A percentile compares a stretch with the other conserved stretches of the same genome.
Evolutionary conservation across 2,888 invertebrate species (phyloP).

Genomic region (Ochlodes sylvanus): DNA sequence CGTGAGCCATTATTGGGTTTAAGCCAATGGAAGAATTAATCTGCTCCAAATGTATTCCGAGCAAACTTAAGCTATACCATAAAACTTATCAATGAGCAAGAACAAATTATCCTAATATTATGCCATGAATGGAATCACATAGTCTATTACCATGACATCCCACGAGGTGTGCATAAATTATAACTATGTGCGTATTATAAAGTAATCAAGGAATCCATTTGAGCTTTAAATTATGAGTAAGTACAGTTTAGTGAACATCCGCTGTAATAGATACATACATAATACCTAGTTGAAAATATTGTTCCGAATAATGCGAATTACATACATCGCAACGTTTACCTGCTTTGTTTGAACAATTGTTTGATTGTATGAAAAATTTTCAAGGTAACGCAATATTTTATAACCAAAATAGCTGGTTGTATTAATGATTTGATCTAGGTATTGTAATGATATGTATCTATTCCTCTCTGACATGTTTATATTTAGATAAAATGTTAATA

Average conservation of each 20-base stretch:
- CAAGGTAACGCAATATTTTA: background rate
- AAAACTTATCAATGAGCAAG: too few species aligned
- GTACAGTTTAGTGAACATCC: background rate
- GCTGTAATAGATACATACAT: background rate
- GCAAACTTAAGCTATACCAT: too few species aligned
- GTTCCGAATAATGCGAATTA: background rate
- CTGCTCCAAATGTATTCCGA: too few species aligned
- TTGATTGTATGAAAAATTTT: slow-evolving; percentile 10
- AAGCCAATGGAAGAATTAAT: too few species aligned
- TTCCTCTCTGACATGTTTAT: too few species aligned
- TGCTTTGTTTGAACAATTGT: slow-evolving; percentile 23
- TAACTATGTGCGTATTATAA: slow-evolving; percentile 22
- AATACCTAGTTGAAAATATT: background rate
- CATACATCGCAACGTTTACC: background rate
- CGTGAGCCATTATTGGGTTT: too few species aligned
- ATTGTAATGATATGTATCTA: too few species aligned
- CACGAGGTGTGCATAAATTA: slow-evolving; percentile 1
- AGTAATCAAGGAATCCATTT: slow-evolving; percentile 10
- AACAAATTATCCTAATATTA: slow-evolving; percentile 3
- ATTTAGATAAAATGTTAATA: too few species aligned
- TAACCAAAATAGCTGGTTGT: background rate
- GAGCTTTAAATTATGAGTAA: slow-evolving; percentile 9
- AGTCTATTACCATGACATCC: slow-evolving; percentile 16
- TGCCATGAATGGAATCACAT: slow-evolving; percentile 8
- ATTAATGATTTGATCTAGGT: background rate